Base-by-base conservation (phyloP, 2,888 invertebrate species). In the Chironomus riparius region DNA sequence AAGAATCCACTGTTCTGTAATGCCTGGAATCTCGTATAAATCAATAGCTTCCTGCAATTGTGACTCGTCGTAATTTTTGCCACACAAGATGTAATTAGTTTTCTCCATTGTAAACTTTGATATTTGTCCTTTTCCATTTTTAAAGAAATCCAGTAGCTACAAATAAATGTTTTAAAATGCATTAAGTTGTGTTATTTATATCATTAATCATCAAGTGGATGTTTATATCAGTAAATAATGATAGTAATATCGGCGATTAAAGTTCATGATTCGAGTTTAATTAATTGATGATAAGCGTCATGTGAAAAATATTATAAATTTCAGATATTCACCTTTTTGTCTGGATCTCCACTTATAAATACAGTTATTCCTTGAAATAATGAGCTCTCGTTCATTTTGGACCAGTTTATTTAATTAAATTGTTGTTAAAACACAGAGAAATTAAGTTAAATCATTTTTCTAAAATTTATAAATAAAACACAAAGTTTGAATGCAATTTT, bases 51-150 rank as follows among this genome's bases (percentile, higher is more conserved):
- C 95, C 77, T 90, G 90, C 80, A 97, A 88, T 83, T 95, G 96
- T 81, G 89, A 91, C 83, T 95, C 94, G 80, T 92, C 89, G 77
- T 91, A 91, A 85, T 94, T 92, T 79, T 89, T 86, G 28, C 93
- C 96, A 80, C 95, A 94, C 81, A 98, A 92, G 80, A 95, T 87
- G 87, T 97, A 96, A 65, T 97, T 97, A 79, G 96, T 93, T 85
- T 92, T 92, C 85, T 96, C 95, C 78, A 94, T 92, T 80, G 95
- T 90, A 85, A 95, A 97, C 80, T 91, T 91, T 79, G 92, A 91
- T 79, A 90, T 90, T 83, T 95, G 94, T 22, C 93, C 97, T 75
- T 97, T 96, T 78, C 95, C 94, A 82, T 89, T 88, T 84, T 91
- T 92, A 77, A 97, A 86, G 79, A 94, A 85, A 80, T 88, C 88